A percentile compares a stretch with the other conserved stretches of the same genome.
Conservation (phyloP, 53 echinoderm and acorn worm species). For the Zoroaster sp. region DNA sequence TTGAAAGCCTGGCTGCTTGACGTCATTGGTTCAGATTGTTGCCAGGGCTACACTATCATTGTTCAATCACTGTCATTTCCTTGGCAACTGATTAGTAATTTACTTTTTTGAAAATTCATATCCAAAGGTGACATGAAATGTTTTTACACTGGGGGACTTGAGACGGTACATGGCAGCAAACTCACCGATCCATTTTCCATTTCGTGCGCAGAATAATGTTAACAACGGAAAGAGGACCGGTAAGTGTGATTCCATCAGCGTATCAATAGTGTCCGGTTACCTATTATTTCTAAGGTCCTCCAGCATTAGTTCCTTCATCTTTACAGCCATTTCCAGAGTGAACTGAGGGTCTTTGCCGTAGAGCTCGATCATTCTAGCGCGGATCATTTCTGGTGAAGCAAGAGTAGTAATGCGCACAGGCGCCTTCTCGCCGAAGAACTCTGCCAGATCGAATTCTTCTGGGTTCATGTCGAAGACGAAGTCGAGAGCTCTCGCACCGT, state of each 20-base stretch:
- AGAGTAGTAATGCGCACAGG: conserved; percentile 53
- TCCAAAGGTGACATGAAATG: too few species aligned
- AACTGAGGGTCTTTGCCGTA: conserved; percentile 58
- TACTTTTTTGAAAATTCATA: too few species aligned
- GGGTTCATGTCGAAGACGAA: conserved; percentile 23
- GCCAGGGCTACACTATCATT: too few species aligned
- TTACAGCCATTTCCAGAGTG: conserved; percentile 9
- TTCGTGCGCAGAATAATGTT: too few species aligned
- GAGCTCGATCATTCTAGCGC: not conserved
- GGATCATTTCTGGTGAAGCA: conserved; percentile 41
- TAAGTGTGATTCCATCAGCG: not conserved
- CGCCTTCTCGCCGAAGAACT: conserved; percentile 44
- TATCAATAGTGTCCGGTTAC: not conserved
- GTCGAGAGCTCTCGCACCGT: conserved; percentile 38
- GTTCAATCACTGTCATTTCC: too few species aligned
- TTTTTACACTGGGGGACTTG: too few species aligned
- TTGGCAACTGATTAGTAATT: too few species aligned
- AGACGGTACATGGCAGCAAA: too few species aligned
- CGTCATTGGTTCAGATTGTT: too few species aligned
- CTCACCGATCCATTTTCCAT: too few species aligned
- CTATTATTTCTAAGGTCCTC: not conserved
- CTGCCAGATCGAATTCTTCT: conserved; percentile 22
- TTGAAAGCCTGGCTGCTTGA: too few species aligned
- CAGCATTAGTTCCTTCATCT: conserved; percentile 60
- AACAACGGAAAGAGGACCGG: not conserved